Base-by-base conservation (phyloP, 2,888 invertebrate genomes). In the Phoenoteleia sp. region DNA sequence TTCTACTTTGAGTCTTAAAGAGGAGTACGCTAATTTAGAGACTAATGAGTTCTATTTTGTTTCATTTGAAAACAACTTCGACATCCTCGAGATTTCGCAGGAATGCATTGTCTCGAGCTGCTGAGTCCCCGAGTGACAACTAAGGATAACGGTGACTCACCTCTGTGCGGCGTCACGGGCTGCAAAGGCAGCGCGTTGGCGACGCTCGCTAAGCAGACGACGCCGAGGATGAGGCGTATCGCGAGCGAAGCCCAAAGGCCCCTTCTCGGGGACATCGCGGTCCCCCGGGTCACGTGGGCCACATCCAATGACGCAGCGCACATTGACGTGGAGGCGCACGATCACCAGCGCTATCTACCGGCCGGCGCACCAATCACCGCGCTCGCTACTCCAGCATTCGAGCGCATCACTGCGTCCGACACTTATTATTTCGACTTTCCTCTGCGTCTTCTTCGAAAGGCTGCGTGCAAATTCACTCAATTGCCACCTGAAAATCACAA, bases 131-230 rank as follows among this genome's bases (percentile, higher is more conserved):
- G 19, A 64, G 52, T 62, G 25, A 72, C 36, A n/a, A 36, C 25
- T 42, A 62, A 81, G 33, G 33, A 45, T 58, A 69, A 69, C 45
- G 62, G 54, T 86, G 76, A 89, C 91, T 92, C 87, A 92, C 92
- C 92, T 90, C 76, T 84, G 76, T 92, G 91, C 58, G 92, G 92
- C 36, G 89, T 88, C 58, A 87, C 64, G 13, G 93, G 92, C 81
- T 92, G 92, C 62, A 93, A 87, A 47, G 93, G 93, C 88, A 91
- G 89, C 72, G 90, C 91, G 80, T 87, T 83, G 80, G 88, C 90
- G 83, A 89, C 87, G 76, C 86, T 86, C 81, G 87, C 85, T 64
- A 89, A 66, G 81, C 86, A 87, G 45, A 88, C 82, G 74, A 88
- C 79, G 56, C 82, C 69, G 66, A 89, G 80, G 77, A 86, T 87